Evolutionary conservation across 2,888 invertebrate species (phyloP), one percentile per base, ranked within the genome.

Genomic region (Agriopis leucophaearia): DNA sequence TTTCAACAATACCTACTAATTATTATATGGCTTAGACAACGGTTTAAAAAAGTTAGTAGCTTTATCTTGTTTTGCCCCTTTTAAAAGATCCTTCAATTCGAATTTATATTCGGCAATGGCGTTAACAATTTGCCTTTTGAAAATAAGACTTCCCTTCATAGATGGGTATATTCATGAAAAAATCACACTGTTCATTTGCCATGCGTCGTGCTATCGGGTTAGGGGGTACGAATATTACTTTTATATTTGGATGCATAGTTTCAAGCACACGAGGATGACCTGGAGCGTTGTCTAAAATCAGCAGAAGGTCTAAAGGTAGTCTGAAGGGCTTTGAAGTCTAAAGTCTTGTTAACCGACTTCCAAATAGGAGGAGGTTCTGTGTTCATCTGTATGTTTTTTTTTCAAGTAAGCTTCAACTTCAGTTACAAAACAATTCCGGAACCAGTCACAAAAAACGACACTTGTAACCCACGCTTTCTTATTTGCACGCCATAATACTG

Each of bases 131-230:
- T 72, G 68, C 74, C 72, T 45, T 36, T 54, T 52, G 35, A 42
- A 52, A 42, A 44, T n/a, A 52, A 61, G 36, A 47, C 16, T 52
- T 72, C 72, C 64, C 74, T 75, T 69, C 72, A 74, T 73, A 68
- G 71, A 75, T 16, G 72, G 72, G 69, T 75, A 75, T 73, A 8
- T 72, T 74, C 71, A 75, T 63, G 68, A 76, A 75, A 69, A 75
- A 52, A 52, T 52, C 27, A 4, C 27, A 27, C 1, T 2, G 27
- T 4, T 27, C 27, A 27, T 27, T 27, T 27, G 27, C 27, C 27
- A 27, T 27, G 1, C 27, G 15, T 7, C 15, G 7, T 16, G 47
- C 47, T 7, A 16, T 47, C 15, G 15, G 4, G 15, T 47, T 47
- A 0, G 47, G 47, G 16, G 47, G 47, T 15, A 47, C 4, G 7